Percentiles rank a stretch among this genome's conserved stretches.
Conservation (phyloP, 1,140 invertebrate genomes). For the Drosophila tristis region DNA sequence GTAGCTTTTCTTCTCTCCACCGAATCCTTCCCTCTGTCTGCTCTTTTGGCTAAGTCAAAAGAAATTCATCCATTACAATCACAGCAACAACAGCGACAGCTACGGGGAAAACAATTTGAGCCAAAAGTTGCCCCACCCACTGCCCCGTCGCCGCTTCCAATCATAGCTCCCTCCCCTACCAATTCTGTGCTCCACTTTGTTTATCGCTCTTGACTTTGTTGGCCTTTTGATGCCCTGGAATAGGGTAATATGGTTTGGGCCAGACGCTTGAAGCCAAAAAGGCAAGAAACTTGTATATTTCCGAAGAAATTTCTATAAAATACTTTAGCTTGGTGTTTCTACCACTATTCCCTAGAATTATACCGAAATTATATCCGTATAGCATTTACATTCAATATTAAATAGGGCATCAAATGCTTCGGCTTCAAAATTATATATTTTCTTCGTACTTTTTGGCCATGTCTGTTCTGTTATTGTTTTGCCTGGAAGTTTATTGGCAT, state of each 20-base stretch:
- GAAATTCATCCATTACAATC: constrained; percentile 50
- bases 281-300: too few relatives aligned
- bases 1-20: not conserved
- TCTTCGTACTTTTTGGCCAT: constrained; percentile 3
- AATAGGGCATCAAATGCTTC: too few relatives aligned
- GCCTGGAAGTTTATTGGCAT: constrained; percentile 46
- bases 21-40: constrained; percentile 29
- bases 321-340: constrained; percentile 4
- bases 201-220: constrained; percentile 64
- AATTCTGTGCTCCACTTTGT: constrained; percentile 42
- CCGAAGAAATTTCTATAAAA: too few relatives aligned
- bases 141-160: not conserved
- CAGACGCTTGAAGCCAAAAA: too few relatives aligned
- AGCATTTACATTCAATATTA: too few relatives aligned
- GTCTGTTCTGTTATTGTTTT: constrained; percentile 34
- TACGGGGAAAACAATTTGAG: constrained; percentile 44
- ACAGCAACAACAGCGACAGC: constrained; percentile 40
- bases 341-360: too few relatives aligned
- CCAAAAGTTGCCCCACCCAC: constrained; percentile 46
- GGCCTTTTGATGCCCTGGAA: constrained; percentile 24
- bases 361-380: too few relatives aligned
- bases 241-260: too few relatives aligned
- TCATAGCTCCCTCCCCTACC: not conserved
- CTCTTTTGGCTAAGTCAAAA: constrained; percentile 39
- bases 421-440: not conserved